Evolutionary conservation across 2,113 vertebrate genomes (phyloP), one percentile per base, ranked within the genome.

Genomic region (Sitta europaea): DNA sequence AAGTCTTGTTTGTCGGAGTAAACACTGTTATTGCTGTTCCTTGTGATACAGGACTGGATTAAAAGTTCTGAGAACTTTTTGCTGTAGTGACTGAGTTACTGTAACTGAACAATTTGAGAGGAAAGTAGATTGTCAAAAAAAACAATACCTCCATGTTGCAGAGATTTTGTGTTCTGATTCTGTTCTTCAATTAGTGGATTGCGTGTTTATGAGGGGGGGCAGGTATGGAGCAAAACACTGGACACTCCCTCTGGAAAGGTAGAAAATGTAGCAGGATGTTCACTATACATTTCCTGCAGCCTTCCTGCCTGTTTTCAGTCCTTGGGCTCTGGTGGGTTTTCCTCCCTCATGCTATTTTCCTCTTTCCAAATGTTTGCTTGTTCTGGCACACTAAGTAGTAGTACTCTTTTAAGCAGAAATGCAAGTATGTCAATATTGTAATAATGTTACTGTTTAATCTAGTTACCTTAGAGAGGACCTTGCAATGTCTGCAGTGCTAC

Each of bases 361-460:
- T 14, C 7, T 78, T 78, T 55, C 38, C 10, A 29, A 82, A 27
- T 40, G 43, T 63, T 74, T 50, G 18, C 25, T 93, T 55, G 17
- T 73, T 0, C 0, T 82, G 67, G 47, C 63, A 25, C 40, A 24
- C 33, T 47, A 74, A 40, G 20, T 42, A 66, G 20, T 42, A 66
- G 71, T 43, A 9, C 40, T 84, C 51, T 95, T 85, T 48, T 66
- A 82, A 62, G 75, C 80, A 93, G 78, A 85, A 74, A 77, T 71
- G 28, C 55, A 55, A 81, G 45, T 68, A 61, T 75, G 82, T 88
- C 94, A 94, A 94, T 96, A 92, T 92, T 96, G 79, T 83, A 59
- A 48, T n/a, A 81, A 54, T 45, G 81, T 90, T 94, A 91, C 77
- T 91, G 40, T 95, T 95, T 96, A 95, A 95, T 94, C 80, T 51